A percentile compares a stretch with the other conserved stretches of the same genome.
Conservation (phyloP, 2,888 invertebrate species). For the Diachrysia chrysitis region DNA sequence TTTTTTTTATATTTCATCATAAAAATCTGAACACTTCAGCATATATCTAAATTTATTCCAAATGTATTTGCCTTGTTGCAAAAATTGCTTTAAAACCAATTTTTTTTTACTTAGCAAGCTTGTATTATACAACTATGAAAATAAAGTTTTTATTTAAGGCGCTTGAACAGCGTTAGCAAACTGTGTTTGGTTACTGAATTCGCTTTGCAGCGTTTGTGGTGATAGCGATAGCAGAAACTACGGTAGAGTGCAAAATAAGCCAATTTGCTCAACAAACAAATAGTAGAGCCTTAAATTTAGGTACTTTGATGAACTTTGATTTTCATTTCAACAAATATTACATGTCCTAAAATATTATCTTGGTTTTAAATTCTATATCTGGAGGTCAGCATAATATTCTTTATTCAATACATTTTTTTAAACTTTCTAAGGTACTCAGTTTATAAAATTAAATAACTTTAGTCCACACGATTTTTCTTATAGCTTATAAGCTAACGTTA, state of each 20-base stretch:
- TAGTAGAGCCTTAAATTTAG: neutral
- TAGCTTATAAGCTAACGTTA: too few species aligned
- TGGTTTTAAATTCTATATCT: too few species aligned
- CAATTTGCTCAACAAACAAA: neutral
- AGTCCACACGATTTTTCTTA: too few species aligned
- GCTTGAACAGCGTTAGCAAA: neutral
- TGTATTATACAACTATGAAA: neutral
- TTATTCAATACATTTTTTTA: too few species aligned
- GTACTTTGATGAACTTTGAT: neutral
- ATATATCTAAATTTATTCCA: neutral
- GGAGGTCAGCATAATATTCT: too few species aligned
- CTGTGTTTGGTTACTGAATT: neutral
- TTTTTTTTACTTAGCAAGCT: neutral
- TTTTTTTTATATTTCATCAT: neutral
- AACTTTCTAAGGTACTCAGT: too few species aligned
- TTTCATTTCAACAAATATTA: too few species aligned
- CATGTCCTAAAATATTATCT: too few species aligned
- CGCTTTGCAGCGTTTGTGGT: neutral
- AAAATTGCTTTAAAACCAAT: neutral
- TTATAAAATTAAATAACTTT: too few species aligned
- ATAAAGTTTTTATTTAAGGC: neutral
- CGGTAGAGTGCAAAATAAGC: neutral
- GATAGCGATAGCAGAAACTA: neutral
- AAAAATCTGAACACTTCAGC: neutral
- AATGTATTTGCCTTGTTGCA: neutral